Percentiles rank a stretch among this genome's conserved stretches.
These are phyloP conservation scores for Orussus abietinus DNA, from an alignment of 1,140 invertebrate species.

Conservation along the genomic window DNA sequence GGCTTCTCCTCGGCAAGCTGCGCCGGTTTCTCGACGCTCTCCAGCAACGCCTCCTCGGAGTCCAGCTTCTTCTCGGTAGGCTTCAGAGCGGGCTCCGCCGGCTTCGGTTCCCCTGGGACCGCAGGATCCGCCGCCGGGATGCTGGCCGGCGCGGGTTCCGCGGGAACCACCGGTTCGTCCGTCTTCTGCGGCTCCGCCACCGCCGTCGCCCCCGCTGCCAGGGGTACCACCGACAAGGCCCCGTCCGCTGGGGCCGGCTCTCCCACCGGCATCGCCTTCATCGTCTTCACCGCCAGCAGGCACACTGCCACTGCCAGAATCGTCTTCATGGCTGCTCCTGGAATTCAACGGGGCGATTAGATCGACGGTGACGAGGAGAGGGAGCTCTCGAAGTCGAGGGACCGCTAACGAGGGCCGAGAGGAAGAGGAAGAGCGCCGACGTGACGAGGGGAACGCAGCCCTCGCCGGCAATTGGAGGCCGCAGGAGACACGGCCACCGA, in stretches of 20 bases:
- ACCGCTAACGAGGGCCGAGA: too few species aligned
- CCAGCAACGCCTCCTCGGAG: neutral
- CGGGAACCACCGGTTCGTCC: neutral
- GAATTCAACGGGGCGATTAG: too few species aligned
- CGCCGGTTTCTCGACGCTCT: slow-evolving; percentile 1
- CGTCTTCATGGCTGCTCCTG: slow-evolving; percentile 34
- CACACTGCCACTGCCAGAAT: slow-evolving; percentile 33
- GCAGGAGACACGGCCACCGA: neutral
- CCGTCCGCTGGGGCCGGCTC: slow-evolving; percentile 21
- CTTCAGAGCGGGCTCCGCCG: neutral
- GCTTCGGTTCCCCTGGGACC: slow-evolving; percentile 5
- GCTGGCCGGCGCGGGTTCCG: neutral
- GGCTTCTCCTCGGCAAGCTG: slow-evolving; percentile 12
- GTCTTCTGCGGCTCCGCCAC: slow-evolving; percentile 2
- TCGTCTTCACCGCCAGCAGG: slow-evolving; percentile 30
- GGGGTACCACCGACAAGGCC: slow-evolving; percentile 16
- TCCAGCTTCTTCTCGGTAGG: slow-evolving; percentile 15
- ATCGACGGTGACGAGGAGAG: too few species aligned
- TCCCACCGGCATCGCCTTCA: slow-evolving; percentile 37
- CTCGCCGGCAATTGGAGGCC: neutral
- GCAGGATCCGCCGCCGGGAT: neutral
- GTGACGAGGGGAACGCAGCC: too few species aligned
- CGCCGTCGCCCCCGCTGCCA: slow-evolving; percentile 2
- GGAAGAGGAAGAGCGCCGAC: too few species aligned
- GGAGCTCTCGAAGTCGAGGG: neutral